Base-by-base conservation (phyloP, 1,140 invertebrate species). In the Macrostomum lignano region DNA sequence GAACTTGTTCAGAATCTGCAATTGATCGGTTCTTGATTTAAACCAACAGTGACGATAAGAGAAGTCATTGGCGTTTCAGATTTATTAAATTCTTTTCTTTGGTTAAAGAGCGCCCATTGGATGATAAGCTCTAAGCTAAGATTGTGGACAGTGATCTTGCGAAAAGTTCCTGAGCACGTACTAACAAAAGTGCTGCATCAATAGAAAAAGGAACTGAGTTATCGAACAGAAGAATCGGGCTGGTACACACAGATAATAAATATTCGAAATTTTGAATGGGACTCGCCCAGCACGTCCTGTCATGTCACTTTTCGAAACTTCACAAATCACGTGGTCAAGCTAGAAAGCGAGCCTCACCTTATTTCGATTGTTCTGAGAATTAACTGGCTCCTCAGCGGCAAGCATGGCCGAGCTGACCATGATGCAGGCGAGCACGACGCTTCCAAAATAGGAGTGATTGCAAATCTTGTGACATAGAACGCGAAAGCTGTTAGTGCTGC, bases 381-480 rank as follows among this genome's bases (percentile, higher is more conserved):
- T 63, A 2, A 98, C 60, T 0, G 91, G 91, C 62, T 98, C 86
- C 58, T 98, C 91, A 33, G 82, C 78, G 1, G 84, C 88, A 53
- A 98, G 67, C 71, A 96, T 81, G 36, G 76, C 79, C 31, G 79
- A 91, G 3, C 84, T 94, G 41, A 96, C 75, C 65, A 98, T 72
- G 56, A 98, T 98, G 58, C 88, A 96, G 5, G 73, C 72, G 24
- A 98, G 61, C 42, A 98, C 86, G 38, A 88, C 67, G 61, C 98
- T 98, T 17, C 78, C 69, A 53, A 96, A 98, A 45, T 79, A 72
- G 33, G 70, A 72, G 49, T 96, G 86, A 54, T 93, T 93, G 48
- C 78, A 84, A 37, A 93, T 64, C 67, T 72, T 77, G 60, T 94
- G 82, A 55, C 86, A 96, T 44, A 91, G 74, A 2, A 88, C 67